phyloP scores from a whole-genome alignment of 2,113 vertebrate genomes.

The Speoplatyrhinus poulsoni region DNA sequence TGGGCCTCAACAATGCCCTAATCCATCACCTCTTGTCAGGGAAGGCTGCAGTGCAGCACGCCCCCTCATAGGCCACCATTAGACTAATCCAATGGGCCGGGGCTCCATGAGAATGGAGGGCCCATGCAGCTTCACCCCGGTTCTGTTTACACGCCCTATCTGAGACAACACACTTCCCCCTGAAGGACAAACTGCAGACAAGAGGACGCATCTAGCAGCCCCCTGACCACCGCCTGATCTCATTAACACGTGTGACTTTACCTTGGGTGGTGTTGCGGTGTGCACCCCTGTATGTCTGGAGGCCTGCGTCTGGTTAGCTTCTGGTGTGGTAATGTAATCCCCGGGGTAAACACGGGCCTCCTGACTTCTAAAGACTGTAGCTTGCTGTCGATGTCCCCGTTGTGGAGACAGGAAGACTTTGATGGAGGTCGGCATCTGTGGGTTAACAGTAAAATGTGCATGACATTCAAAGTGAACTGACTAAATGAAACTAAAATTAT shows the following conservation, averaged over 20 bases:
- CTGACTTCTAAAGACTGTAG: slow-evolving; percentile 42
- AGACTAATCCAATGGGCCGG: slow-evolving; percentile 82
- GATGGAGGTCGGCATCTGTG: slow-evolving; percentile 33
- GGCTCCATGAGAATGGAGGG: slow-evolving; percentile 75
- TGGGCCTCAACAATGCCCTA: slow-evolving; percentile 73
- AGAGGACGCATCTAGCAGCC: slow-evolving; percentile 46
- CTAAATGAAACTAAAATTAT: no score
- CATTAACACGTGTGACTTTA: slow-evolving; percentile 36
- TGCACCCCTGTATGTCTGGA: slow-evolving; percentile 10
- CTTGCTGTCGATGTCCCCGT: slow-evolving; percentile 16
- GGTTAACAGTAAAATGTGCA: slow-evolving; percentile 18
- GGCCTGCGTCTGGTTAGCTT: slow-evolving; percentile 21
- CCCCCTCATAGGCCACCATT: slow-evolving; percentile 72
- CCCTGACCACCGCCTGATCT: slow-evolving; percentile 15
- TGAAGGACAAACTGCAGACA: slow-evolving; percentile 51
- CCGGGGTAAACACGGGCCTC: slow-evolving; percentile 56
- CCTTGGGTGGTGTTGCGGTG: slow-evolving; percentile 49
- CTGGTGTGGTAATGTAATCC: slow-evolving; percentile 66
- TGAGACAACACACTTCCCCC: slow-evolving; percentile 80
- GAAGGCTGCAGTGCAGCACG: slow-evolving; percentile 68
- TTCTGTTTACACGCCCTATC: slow-evolving; percentile 81
- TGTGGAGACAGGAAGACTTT: slow-evolving; percentile 19
- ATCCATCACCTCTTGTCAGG: slow-evolving; percentile 81
- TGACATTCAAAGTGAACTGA: no score
- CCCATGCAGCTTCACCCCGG: slow-evolving; percentile 65